These are phyloP conservation scores for Acridotheres tristis DNA, from an alignment of 2,797 vertebrate genomes.

Conservation along the genomic window DNA sequence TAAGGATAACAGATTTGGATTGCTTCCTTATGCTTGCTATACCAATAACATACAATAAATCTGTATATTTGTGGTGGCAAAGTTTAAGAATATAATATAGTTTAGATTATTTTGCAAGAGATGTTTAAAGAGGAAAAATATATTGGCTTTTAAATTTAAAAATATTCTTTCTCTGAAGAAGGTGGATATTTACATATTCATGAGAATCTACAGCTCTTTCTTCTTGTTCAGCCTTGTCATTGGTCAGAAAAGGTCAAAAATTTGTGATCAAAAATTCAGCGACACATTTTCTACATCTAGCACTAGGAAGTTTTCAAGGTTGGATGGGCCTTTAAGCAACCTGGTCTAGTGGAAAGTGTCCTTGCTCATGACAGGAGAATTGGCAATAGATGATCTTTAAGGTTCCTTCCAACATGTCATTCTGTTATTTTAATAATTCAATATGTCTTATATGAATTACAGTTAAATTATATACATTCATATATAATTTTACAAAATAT, in stretches of 20 bases:
- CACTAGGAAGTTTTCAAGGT: neutral
- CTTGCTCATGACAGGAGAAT: neutral
- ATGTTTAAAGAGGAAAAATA: neutral
- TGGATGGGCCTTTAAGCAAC: neutral
- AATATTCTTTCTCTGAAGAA: neutral
- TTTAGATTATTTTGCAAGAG: neutral
- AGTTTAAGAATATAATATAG: neutral
- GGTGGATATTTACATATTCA: constrained; percentile 25
- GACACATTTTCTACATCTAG: neutral
- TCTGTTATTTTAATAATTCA: neutral
- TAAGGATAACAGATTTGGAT: neutral
- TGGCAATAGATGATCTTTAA: neutral
- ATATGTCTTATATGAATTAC: neutral
- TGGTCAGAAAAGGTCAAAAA: constrained; percentile 39
- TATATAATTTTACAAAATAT: neutral
- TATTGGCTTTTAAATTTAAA: neutral
- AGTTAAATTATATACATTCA: neutral
- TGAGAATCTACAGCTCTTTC: neutral
- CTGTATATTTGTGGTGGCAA: neutral
- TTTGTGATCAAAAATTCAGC: constrained; percentile 32
- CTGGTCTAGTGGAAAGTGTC: neutral
- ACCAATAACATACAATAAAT: neutral
- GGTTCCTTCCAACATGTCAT: neutral
- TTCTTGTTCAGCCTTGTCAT: constrained; percentile 19
- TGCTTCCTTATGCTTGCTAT: neutral